Evolutionary conservation across 2,113 vertebrate species (phyloP).

Genomic region (Thamnaconus septentrionalis): DNA sequence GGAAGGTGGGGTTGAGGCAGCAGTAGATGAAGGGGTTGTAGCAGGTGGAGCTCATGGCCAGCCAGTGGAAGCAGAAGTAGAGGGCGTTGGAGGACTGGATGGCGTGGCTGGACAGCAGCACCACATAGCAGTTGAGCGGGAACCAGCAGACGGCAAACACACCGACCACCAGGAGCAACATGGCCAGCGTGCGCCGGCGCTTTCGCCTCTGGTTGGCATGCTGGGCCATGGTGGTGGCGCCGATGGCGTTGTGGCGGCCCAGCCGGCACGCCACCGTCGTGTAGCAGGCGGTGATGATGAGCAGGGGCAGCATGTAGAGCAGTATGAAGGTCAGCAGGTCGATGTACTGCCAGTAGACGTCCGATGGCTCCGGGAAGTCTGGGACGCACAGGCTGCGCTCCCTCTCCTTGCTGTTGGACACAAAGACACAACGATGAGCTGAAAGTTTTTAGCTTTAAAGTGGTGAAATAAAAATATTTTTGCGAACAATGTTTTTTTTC

Average conservation of each 20-base stretch:
- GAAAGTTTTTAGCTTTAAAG: neutral
- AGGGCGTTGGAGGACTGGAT: slow-evolving; percentile 85
- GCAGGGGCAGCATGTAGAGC: slow-evolving; percentile 88
- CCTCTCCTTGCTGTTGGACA: slow-evolving; percentile 76
- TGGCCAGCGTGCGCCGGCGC: slow-evolving; percentile 88
- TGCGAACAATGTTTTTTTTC: no score
- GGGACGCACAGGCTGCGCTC: slow-evolving; percentile 88
- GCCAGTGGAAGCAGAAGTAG: slow-evolving; percentile 94
- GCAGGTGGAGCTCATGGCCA: slow-evolving; percentile 95
- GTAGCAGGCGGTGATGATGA: slow-evolving; percentile 88
- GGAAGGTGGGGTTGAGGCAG: slow-evolving; percentile 91
- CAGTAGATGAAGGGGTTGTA: slow-evolving; percentile 98
- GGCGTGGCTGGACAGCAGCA: slow-evolving; percentile 89
- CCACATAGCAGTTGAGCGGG: slow-evolving; percentile 92
- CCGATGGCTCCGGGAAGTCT: slow-evolving; percentile 90
- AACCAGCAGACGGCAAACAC: slow-evolving; percentile 95
- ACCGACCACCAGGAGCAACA: slow-evolving; percentile 89
- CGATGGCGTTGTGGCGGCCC: slow-evolving; percentile 87
- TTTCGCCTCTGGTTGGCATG: slow-evolving; percentile 83
- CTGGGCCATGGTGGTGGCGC: slow-evolving; percentile 87
- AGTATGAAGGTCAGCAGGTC: slow-evolving; percentile 89
- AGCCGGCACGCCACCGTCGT: slow-evolving; percentile 85
- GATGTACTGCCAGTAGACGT: slow-evolving; percentile 92
- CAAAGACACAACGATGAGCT: neutral
- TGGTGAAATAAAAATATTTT: neutral